Evolutionary conservation across 2,113 vertebrate species (phyloP).

Genomic region (Sander vitreus): DNA sequence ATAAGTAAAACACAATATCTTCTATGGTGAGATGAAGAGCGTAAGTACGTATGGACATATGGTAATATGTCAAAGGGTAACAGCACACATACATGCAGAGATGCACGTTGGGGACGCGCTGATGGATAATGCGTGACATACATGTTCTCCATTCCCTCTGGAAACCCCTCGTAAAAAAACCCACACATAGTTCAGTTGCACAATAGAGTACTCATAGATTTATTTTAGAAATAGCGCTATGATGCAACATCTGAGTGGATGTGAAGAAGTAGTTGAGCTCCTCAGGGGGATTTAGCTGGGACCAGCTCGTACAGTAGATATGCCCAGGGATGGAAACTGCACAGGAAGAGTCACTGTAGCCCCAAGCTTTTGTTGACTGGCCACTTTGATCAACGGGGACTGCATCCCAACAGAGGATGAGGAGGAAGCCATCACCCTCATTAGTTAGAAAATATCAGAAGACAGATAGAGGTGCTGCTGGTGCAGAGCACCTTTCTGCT

Average conservation of each 20-base stretch:
- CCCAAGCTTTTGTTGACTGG: conserved; percentile 17
- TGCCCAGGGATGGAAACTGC: conserved; percentile 21
- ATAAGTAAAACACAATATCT: conserved; percentile 60
- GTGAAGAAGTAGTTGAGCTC: conserved; percentile 54
- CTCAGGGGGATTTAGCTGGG: conserved; percentile 29
- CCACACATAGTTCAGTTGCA: conserved; percentile 27
- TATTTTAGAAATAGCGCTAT: conserved; percentile 67
- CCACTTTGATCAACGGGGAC: conserved; percentile 33
- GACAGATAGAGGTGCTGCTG: conserved; percentile 27
- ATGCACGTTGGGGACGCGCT: conserved; percentile 30
- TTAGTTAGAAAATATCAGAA: conserved; percentile 65
- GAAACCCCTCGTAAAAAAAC: conserved; percentile 16
- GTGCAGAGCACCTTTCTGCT: conserved; percentile 46
- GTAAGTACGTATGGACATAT: conserved; percentile 34
- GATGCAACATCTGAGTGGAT: conserved; percentile 71
- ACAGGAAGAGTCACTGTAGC: conserved; percentile 25
- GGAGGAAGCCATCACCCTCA: conserved; percentile 49
- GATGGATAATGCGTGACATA: conserved; percentile 43
- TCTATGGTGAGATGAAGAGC: conserved; percentile 17
- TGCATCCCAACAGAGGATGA: conserved; percentile 17
- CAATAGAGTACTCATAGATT: conserved; percentile 46
- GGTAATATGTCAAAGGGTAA: conserved; percentile 40
- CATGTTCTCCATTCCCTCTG: conserved; percentile 25
- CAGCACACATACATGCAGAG: conserved; percentile 41
- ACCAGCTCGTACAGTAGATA: conserved; percentile 35